A percentile compares a stretch with the other conserved stretches of the same genome.
These are phyloP conservation scores for Sarcophaga bullata DNA, from an alignment of 1,140 invertebrate species.

Conservation along the genomic window DNA sequence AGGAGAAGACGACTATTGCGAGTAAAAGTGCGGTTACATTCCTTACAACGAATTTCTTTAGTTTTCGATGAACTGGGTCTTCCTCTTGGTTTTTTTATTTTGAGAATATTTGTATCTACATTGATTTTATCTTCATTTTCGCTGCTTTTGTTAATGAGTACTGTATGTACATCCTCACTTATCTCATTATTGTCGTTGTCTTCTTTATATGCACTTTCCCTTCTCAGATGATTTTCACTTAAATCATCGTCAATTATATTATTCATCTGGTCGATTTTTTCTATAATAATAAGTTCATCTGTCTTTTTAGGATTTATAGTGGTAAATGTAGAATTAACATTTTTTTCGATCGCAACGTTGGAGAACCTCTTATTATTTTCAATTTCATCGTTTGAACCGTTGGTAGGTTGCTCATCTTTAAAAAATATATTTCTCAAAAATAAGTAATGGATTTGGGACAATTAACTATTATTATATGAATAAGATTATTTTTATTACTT, in stretches of 20 bases:
- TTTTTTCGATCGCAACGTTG: background rate
- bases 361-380: background rate
- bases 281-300: slow-evolving; percentile 42
- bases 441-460: background rate
- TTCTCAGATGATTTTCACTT: slow-evolving; percentile 16
- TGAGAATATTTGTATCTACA: background rate
- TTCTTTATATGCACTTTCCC: background rate
- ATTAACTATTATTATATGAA: too few species aligned
- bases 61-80: background rate
- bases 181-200: slow-evolving; percentile 26
- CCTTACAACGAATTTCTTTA: slow-evolving; percentile 57
- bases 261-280: slow-evolving; percentile 48
- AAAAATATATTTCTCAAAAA: background rate
- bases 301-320: background rate
- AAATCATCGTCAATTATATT: slow-evolving; percentile 45
- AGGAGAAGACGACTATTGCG: slow-evolving; percentile 59
- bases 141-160: too few species aligned
- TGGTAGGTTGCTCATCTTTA: background rate
- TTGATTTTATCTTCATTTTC: background rate
- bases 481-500: too few species aligned
- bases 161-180: slow-evolving; percentile 39
- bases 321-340: background rate
- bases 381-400: background rate
- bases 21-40: slow-evolving; percentile 60
- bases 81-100: background rate